Conservation (phyloP, 2,888 invertebrate species). For the Tetropium fuscum region DNA sequence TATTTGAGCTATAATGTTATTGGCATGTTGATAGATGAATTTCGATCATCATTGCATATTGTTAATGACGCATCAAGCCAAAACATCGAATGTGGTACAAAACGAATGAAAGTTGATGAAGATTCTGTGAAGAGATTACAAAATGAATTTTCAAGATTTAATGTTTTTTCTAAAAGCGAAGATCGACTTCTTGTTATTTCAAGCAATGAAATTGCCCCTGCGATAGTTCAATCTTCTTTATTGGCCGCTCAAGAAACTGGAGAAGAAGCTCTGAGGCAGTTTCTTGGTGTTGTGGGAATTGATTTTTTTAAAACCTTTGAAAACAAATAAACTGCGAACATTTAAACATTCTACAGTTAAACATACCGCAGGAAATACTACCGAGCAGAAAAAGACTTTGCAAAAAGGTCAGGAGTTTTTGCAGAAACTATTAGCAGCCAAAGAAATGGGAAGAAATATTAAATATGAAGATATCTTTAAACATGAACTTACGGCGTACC, state of each 20-base stretch:
- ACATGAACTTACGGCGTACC: not conserved
- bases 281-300: not conserved
- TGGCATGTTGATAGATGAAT: slow-evolving; percentile 21
- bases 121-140: not conserved
- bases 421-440: not conserved
- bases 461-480: not conserved
- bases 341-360: slow-evolving; percentile 2
- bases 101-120: slow-evolving; percentile 2
- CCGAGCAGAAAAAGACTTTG: not conserved
- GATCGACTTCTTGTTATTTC: not conserved
- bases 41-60: not conserved
- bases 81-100: slow-evolving; percentile 3
- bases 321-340: slow-evolving; percentile 4
- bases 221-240: not conserved
- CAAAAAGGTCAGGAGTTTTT: slow-evolving; percentile 2
- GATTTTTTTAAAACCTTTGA: slow-evolving; percentile 8
- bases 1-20: slow-evolving; percentile 35
- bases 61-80: not conserved
- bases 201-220: not conserved
- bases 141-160: slow-evolving; percentile 5
- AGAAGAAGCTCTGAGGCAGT: not conserved
- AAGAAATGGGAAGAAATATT: not conserved
- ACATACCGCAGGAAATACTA: not conserved
- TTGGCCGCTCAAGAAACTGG: not conserved
- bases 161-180: slow-evolving; percentile 1